Percentiles rank a stretch among this genome's conserved stretches.
phyloP scores from a whole-genome alignment of 2,113 vertebrate species.

The Oryzias javanicus region DNA sequence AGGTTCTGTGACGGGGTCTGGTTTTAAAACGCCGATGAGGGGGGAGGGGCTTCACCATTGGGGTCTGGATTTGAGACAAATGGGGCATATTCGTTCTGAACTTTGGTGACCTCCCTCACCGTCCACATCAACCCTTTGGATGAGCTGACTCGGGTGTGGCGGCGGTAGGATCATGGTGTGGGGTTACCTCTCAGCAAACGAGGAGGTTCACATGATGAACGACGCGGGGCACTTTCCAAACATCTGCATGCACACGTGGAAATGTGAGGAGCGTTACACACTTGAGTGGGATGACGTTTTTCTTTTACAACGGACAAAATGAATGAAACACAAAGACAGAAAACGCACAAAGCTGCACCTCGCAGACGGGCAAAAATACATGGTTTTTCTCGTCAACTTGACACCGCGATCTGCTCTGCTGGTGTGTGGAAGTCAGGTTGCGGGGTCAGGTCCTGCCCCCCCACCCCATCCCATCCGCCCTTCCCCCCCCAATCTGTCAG shows the following conservation, averaged over 20 bases:
- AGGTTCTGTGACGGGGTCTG: slow-evolving; percentile 30
- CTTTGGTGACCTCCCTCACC: slow-evolving; percentile 10
- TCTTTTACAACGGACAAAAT: slow-evolving; percentile 43
- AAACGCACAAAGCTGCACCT: slow-evolving; percentile 77
- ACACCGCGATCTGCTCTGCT: slow-evolving; percentile 77
- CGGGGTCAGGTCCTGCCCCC: slow-evolving; percentile 68
- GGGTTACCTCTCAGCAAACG: slow-evolving; percentile 58
- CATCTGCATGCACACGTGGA: slow-evolving; percentile 60
- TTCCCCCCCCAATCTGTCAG: slow-evolving; percentile 73
- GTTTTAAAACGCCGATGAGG: slow-evolving; percentile 9
- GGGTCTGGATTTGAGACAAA: slow-evolving; percentile 15
- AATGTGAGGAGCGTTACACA: slow-evolving; percentile 62
- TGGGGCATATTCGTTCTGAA: slow-evolving; percentile 16
- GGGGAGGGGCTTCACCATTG: slow-evolving; percentile 26
- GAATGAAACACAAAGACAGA: slow-evolving; percentile 60
- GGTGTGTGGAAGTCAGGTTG: slow-evolving; percentile 81
- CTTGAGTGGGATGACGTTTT: slow-evolving; percentile 49
- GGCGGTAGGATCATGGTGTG: slow-evolving; percentile 14
- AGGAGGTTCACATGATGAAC: slow-evolving; percentile 72
- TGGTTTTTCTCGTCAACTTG: slow-evolving; percentile 52
- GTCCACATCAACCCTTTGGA: slow-evolving; percentile 32
- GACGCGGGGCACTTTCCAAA: slow-evolving; percentile 69
- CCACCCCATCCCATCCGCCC: slow-evolving; percentile 11
- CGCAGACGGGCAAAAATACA: slow-evolving; percentile 69
- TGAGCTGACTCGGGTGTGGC: slow-evolving; percentile 25